Percentiles rank a stretch among this genome's conserved stretches.
Evolutionary conservation across 2,888 invertebrate species (phyloP).

Genomic region (Andrena camellia): DNA sequence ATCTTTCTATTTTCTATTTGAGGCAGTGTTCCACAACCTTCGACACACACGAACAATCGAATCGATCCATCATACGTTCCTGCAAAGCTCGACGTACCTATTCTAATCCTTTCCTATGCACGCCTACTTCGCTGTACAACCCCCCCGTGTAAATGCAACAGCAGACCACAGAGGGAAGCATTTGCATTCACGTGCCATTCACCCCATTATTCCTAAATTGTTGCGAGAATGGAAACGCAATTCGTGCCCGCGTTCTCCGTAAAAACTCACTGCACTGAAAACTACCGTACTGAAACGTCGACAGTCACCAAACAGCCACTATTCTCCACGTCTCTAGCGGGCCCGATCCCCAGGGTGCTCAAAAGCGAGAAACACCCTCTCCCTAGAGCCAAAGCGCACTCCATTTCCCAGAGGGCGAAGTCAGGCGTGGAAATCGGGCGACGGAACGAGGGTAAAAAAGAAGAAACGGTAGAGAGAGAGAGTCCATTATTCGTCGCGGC

Average conservation of each 20-base stretch:
- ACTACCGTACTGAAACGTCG: not conserved
- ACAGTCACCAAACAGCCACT: not conserved
- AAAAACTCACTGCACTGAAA: not conserved
- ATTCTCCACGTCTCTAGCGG: not conserved
- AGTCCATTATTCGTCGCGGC: constrained; percentile 28
- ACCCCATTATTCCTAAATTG: not conserved
- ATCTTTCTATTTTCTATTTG: not conserved
- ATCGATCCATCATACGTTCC: too few species aligned
- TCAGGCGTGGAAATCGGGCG: constrained; percentile 19
- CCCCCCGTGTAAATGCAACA: too few species aligned
- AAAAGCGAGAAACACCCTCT: constrained; percentile 19
- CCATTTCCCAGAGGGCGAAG: constrained; percentile 27
- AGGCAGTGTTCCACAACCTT: not conserved
- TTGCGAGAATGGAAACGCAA: not conserved
- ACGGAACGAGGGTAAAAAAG: not conserved
- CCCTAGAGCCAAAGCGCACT: constrained; percentile 17
- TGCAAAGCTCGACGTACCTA: not conserved
- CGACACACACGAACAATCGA: too few species aligned
- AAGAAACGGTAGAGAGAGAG: not conserved
- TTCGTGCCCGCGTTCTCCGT: not conserved
- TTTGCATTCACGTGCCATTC: not conserved
- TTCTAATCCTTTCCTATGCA: not conserved
- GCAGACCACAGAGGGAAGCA: too few species aligned
- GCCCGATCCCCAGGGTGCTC: not conserved
- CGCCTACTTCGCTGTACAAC: too few species aligned